Conservation (phyloP, 2,113 vertebrate genomes). For the Mola mola region DNA sequence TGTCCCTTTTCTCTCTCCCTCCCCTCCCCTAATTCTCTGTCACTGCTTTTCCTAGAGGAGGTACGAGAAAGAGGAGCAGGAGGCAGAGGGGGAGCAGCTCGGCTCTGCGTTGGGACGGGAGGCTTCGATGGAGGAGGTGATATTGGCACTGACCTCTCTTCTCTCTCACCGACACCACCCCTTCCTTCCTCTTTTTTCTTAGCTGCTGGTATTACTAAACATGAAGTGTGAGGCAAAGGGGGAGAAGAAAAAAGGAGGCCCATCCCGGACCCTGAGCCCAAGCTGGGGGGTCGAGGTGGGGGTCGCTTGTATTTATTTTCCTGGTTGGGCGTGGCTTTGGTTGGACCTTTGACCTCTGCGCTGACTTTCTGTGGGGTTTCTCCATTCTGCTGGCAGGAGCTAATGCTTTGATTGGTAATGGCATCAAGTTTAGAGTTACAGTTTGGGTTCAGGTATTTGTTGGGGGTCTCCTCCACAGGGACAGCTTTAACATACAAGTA, state of each 20-base stretch:
- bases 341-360: slow-evolving; percentile 55
- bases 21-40: slow-evolving; percentile 35
- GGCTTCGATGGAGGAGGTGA: slow-evolving; percentile 59
- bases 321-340: slow-evolving; percentile 31
- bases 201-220: slow-evolving; percentile 8
- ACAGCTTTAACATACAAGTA: slow-evolving; percentile 92
- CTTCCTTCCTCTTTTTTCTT: slow-evolving; percentile 75
- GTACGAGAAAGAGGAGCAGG: slow-evolving; percentile 58
- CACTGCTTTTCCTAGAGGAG: slow-evolving; percentile 51
- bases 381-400: slow-evolving; percentile 54
- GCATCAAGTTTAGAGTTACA: slow-evolving; percentile 27
- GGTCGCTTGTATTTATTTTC: slow-evolving; percentile 79
- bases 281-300: slow-evolving; percentile 78
- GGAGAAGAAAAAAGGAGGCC: slow-evolving; percentile 45
- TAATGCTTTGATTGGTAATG: slow-evolving; percentile 9
- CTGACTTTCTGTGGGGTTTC: slow-evolving; percentile 31
- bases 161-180: slow-evolving; percentile 32
- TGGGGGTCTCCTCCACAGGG: slow-evolving; percentile 85
- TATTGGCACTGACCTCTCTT: slow-evolving; percentile 47
- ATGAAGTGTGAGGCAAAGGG: not conserved
- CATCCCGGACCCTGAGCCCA: slow-evolving; percentile 52
- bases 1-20: slow-evolving; percentile 58
- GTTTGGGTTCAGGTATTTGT: slow-evolving; percentile 38
- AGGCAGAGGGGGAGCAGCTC: slow-evolving; percentile 52
- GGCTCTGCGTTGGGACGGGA: slow-evolving; percentile 50